phyloP scores from a whole-genome alignment of 2,888 invertebrate species.

The Leuctra nigra region DNA sequence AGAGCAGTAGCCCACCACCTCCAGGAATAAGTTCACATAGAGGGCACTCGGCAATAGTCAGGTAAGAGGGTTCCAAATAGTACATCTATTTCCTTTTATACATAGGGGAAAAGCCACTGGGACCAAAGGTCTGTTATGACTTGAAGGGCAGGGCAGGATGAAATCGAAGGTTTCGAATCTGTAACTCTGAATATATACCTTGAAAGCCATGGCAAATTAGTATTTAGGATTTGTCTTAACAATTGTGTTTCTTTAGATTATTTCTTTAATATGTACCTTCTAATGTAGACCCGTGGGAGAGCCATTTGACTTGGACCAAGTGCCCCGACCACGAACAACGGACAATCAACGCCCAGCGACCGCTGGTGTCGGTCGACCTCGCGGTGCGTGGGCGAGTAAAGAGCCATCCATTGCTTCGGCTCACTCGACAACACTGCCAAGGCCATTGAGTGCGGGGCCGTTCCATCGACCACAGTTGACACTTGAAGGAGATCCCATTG shows the following conservation, averaged over 20 bases:
- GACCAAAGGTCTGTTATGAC: no score
- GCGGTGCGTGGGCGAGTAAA: slow-evolving; percentile 25
- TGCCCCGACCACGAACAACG: slow-evolving; percentile 26
- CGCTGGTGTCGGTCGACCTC: slow-evolving; percentile 20
- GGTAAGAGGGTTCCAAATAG: no score
- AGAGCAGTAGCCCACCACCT: slow-evolving; percentile 23
- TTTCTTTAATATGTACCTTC: no score
- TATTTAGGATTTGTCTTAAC: not conserved
- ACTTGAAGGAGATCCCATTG: slow-evolving; percentile 21
- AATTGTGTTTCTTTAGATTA: not conserved
- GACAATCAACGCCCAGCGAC: slow-evolving; percentile 23
- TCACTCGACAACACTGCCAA: slow-evolving; percentile 30
- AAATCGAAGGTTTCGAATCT: no score
- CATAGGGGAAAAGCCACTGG: no score
- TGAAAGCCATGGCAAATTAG: no score
- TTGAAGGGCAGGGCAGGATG: no score
- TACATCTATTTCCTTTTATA: no score
- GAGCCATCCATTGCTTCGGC: slow-evolving; percentile 22
- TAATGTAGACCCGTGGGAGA: slow-evolving; percentile 23
- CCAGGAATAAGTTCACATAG: slow-evolving; percentile 25
- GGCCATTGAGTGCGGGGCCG: slow-evolving; percentile 60
- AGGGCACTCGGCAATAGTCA: slow-evolving; percentile 28
- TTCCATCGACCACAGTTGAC: slow-evolving; percentile 48
- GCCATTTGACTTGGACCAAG: slow-evolving; percentile 17
- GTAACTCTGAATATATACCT: no score